Conservation (phyloP, 2,888 invertebrate species). For the Cabera pusaria region DNA sequence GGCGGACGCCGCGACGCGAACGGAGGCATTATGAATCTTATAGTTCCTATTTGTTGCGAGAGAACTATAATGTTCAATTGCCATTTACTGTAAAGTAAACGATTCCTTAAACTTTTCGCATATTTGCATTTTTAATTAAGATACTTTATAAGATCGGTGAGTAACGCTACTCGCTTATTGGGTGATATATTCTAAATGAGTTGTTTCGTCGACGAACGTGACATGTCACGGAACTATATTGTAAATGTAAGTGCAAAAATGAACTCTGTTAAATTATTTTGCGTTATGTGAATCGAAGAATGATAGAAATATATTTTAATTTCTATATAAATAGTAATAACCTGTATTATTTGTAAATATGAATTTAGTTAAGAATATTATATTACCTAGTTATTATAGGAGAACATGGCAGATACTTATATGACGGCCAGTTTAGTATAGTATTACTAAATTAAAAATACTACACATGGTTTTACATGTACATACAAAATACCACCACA, state of each 20-base stretch:
- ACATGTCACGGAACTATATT: conserved; percentile 78
- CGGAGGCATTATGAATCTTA: conserved; percentile 81
- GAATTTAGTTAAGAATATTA: conserved; percentile 84
- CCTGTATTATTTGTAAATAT: conserved; percentile 87
- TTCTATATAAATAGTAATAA: conserved; percentile 80
- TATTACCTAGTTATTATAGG: conserved; percentile 82
- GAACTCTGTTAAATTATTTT: conserved; percentile 84
- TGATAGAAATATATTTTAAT: conserved; percentile 83
- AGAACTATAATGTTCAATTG: conserved; percentile 83
- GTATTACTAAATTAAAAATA: conserved; percentile 85
- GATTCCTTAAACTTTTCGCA: conserved; percentile 81
- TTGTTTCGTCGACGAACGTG: conserved; percentile 76
- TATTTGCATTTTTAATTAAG: conserved; percentile 83
- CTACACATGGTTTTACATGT: conserved; percentile 84
- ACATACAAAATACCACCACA: conserved; percentile 69
- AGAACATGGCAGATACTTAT: conserved; percentile 86
- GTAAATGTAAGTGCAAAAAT: conserved; percentile 83
- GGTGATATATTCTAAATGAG: conserved; percentile 82
- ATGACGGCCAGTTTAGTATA: conserved; percentile 89
- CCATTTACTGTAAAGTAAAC: conserved; percentile 78
- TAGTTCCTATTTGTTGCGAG: conserved; percentile 83
- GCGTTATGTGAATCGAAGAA: conserved; percentile 83
- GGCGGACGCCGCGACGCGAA: conserved; percentile 42
- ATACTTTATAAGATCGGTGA: conserved; percentile 75
- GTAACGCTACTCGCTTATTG: conserved; percentile 80